phyloP scores from a whole-genome alignment of 2,113 vertebrate species.

The Oceanodroma tethys region DNA sequence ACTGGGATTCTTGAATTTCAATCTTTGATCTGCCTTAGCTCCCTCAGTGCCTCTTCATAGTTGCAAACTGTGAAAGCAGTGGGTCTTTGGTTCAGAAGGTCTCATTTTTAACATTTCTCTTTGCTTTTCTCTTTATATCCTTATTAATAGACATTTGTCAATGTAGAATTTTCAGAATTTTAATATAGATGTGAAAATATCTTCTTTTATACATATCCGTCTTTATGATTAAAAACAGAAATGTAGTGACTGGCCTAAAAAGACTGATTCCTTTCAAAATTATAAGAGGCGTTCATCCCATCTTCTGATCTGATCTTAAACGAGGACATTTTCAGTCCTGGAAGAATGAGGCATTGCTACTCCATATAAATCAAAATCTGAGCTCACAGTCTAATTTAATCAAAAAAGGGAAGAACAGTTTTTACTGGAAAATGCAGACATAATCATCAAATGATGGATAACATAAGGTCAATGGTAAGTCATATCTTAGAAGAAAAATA shows the following conservation, averaged over 20 bases:
- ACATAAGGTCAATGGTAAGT: neutral
- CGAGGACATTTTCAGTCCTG: neutral
- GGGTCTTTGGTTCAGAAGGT: neutral
- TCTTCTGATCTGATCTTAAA: neutral
- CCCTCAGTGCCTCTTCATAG: neutral
- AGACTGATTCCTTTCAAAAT: neutral
- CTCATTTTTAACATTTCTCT: neutral
- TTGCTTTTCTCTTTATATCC: neutral
- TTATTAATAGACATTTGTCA: neutral
- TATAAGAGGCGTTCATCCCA: neutral
- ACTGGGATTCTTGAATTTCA: neutral
- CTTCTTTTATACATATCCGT: neutral
- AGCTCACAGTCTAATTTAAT: neutral
- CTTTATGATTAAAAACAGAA: neutral
- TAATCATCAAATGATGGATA: neutral
- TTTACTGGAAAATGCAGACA: neutral
- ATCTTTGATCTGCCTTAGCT: neutral
- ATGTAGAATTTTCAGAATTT: neutral
- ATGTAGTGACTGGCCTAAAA: neutral
- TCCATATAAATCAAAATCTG: neutral
- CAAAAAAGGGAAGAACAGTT: neutral
- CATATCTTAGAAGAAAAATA: neutral
- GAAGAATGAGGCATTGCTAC: neutral
- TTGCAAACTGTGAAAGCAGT: neutral
- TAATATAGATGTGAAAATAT: neutral